Conservation (phyloP, 2,888 invertebrate genomes). For the Podabrus alpinus region DNA sequence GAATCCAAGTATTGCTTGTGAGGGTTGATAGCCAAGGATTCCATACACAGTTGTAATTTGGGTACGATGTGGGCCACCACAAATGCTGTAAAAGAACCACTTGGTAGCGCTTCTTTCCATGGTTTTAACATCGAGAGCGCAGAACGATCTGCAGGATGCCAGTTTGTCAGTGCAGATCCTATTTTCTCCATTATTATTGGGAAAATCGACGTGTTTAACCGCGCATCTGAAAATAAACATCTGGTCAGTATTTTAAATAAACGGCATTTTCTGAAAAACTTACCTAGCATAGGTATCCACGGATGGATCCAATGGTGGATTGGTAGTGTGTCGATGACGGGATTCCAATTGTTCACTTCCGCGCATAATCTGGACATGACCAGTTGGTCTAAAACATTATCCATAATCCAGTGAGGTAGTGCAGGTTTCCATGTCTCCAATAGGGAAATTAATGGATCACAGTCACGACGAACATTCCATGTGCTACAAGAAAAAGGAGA, state of each 20-base stretch:
- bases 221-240: conserved; percentile 40
- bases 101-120: conserved; percentile 72
- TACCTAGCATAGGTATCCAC: conserved; percentile 87
- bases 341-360: conserved; percentile 92
- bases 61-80: conserved; percentile 86
- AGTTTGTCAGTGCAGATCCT: conserved; percentile 83
- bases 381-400: conserved; percentile 80
- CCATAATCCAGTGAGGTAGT: conserved; percentile 81
- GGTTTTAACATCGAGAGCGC: conserved; percentile 90
- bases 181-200: conserved; percentile 91
- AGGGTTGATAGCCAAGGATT: conserved; percentile 70
- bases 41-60: conserved; percentile 76
- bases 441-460: conserved; percentile 77
- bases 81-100: conserved; percentile 78
- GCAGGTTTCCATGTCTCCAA: conserved; percentile 81
- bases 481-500: conserved; percentile 53
- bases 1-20: conserved; percentile 78
- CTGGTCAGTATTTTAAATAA: background rate
- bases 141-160: conserved; percentile 95
- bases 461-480: conserved; percentile 82
- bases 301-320: conserved; percentile 97
- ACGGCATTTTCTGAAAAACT: conserved; percentile 32
- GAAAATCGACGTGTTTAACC: conserved; percentile 65
- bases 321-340: conserved; percentile 90
- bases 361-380: conserved; percentile 74